Evolutionary conservation across 2,888 invertebrate genomes (phyloP).

Genomic region (Phengaris alcon): DNA sequence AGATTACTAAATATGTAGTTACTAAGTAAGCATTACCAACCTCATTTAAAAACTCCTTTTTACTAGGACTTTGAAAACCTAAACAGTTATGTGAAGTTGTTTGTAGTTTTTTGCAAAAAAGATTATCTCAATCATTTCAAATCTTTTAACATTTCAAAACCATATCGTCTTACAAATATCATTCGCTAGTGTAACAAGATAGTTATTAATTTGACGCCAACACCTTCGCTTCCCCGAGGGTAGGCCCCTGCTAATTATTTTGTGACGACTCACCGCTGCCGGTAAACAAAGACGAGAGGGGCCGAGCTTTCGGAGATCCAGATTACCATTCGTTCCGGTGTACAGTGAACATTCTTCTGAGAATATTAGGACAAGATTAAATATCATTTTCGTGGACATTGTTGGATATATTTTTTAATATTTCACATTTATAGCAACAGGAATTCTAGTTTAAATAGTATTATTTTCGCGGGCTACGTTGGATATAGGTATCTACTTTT

Average conservation of each 20-base stretch:
- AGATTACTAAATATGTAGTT: no score
- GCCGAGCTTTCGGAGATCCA: constrained; percentile 34
- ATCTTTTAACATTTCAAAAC: not conserved
- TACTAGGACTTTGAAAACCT: no score
- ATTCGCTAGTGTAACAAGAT: not conserved
- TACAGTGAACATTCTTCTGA: constrained; percentile 21
- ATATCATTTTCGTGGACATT: not conserved
- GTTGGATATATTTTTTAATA: no score
- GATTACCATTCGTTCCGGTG: constrained; percentile 34
- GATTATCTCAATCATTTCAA: not conserved
- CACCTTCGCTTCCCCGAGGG: constrained; percentile 32
- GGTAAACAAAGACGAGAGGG: constrained; percentile 50
- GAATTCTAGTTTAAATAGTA: no score
- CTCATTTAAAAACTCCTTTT: no score
- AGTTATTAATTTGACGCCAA: constrained; percentile 29
- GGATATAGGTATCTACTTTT: no score
- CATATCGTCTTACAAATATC: not conserved
- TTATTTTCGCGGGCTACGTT: no score
- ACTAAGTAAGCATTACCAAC: no score
- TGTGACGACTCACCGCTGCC: constrained; percentile 49
- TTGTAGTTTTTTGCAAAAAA: not conserved
- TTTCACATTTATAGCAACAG: no score
- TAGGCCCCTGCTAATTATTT: constrained; percentile 54
- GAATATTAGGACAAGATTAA: not conserved
- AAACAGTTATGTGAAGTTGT: no score